phyloP scores from a whole-genome alignment of 2,797 vertebrate species.

The Ara ararauna region DNA sequence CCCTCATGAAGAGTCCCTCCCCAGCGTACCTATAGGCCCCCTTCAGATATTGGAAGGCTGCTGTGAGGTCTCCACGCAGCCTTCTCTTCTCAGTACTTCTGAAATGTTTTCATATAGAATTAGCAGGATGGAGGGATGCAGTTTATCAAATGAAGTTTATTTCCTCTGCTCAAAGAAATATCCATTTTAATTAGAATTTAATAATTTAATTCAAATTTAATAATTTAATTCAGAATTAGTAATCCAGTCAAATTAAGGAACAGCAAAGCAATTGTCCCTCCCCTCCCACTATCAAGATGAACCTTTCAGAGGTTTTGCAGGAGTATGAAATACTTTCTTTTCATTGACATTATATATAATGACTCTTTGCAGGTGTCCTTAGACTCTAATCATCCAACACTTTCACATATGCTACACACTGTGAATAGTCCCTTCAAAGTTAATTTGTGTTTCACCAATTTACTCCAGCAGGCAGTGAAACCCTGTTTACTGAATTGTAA shows the following conservation, averaged over 20 bases:
- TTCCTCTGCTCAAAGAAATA: not conserved
- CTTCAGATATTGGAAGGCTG: too few species aligned
- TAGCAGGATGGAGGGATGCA: not conserved
- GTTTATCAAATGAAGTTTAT: not conserved
- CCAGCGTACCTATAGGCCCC: too few species aligned
- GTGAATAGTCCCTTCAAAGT: not conserved
- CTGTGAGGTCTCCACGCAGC: too few species aligned
- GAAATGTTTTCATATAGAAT: not conserved
- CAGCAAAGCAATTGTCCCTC: not conserved
- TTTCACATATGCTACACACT: not conserved
- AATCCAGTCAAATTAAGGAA: not conserved
- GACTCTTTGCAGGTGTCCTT: not conserved
- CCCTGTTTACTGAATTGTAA: conserved; percentile 19
- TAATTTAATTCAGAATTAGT: not conserved
- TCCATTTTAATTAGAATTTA: not conserved
- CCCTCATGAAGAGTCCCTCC: too few species aligned
- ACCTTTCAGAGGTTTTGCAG: not conserved
- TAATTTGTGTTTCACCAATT: conserved; percentile 50
- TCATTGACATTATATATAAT: not conserved
- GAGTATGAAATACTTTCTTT: not conserved
- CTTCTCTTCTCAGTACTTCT: not conserved
- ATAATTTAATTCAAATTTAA: not conserved
- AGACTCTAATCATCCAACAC: not conserved
- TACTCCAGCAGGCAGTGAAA: conserved; percentile 43
- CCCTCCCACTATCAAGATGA: not conserved